Conservation (phyloP, 2,113 vertebrate genomes). For the Carassius gibelio region DNA sequence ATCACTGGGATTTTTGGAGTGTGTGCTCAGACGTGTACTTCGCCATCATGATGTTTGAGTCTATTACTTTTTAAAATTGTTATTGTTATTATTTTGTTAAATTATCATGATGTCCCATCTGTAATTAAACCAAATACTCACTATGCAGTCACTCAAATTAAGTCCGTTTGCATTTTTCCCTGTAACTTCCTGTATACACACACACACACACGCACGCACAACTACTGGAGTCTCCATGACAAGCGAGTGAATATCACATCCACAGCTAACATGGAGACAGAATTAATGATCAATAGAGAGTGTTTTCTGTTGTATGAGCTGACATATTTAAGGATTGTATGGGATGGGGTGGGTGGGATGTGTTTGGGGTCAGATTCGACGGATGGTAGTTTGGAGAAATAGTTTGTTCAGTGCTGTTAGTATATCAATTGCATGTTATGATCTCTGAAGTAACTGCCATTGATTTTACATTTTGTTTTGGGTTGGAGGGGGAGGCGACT, state of each 20-base stretch:
- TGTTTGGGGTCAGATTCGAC: slow-evolving; percentile 42
- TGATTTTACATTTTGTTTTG: slow-evolving; percentile 62
- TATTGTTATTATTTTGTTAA: slow-evolving; percentile 10
- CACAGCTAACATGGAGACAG: slow-evolving; percentile 55
- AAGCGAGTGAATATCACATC: slow-evolving; percentile 44
- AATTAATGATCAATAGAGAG: slow-evolving; percentile 52
- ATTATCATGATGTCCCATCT: slow-evolving; percentile 61
- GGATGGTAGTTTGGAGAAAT: slow-evolving; percentile 59
- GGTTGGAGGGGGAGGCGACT: slow-evolving; percentile 53
- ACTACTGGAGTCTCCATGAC: slow-evolving; percentile 34
- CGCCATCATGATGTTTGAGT: slow-evolving; percentile 51
- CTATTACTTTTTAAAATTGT: slow-evolving; percentile 11
- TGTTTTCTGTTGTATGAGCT: slow-evolving; percentile 64
- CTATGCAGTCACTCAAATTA: slow-evolving; percentile 78
- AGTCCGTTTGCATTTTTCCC: slow-evolving; percentile 62
- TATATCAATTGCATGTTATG: slow-evolving; percentile 78
- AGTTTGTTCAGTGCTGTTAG: slow-evolving; percentile 72
- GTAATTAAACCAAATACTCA: slow-evolving; percentile 81
- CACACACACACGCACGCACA: background rate
- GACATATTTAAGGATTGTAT: slow-evolving; percentile 79
- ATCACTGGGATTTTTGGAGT: slow-evolving; percentile 10
- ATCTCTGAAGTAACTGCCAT: slow-evolving; percentile 77
- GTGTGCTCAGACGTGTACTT: slow-evolving; percentile 41
- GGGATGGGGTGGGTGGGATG: slow-evolving; percentile 56
- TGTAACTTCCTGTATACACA: slow-evolving; percentile 55